Evolutionary conservation across 2,888 invertebrate species (phyloP).

Genomic region (Drosophila parthenogenetica): DNA sequence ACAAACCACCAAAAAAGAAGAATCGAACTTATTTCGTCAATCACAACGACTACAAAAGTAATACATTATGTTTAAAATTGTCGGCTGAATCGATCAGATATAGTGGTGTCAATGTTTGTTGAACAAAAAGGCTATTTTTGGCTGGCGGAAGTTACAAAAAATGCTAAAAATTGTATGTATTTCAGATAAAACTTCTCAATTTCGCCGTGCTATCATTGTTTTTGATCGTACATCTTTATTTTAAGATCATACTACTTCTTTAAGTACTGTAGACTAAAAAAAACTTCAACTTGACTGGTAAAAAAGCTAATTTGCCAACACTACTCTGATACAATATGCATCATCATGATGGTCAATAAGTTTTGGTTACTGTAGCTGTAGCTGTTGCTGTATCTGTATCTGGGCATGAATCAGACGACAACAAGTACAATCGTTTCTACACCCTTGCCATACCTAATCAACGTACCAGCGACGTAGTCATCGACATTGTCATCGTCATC

Average conservation of each 20-base stretch:
- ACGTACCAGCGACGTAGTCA: slow-evolving; percentile 25
- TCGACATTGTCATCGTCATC: slow-evolving; percentile 10
- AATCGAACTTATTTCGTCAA: slow-evolving; percentile 45
- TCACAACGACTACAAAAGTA: slow-evolving; percentile 22
- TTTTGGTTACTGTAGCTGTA: slow-evolving; percentile 41
- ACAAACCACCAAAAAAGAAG: background rate
- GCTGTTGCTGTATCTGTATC: slow-evolving; percentile 41
- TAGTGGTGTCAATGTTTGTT: slow-evolving; percentile 4
- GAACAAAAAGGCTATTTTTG: background rate
- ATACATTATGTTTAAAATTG: slow-evolving; percentile 45
- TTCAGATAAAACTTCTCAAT: too few relatives aligned
- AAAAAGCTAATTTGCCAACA: too few relatives aligned
- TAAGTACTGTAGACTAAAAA: too few relatives aligned
- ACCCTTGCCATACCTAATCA: background rate
- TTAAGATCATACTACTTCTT: too few relatives aligned
- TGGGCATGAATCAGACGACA: slow-evolving; percentile 59
- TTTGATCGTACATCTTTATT: too few relatives aligned
- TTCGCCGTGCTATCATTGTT: too few relatives aligned
- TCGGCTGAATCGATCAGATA: slow-evolving; percentile 34
- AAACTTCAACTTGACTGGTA: too few relatives aligned
- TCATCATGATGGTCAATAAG: slow-evolving; percentile 71
- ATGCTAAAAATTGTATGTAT: too few relatives aligned
- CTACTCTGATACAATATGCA: slow-evolving; percentile 58
- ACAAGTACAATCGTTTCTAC: slow-evolving; percentile 16
- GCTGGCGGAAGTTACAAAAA: too few relatives aligned